Base-by-base conservation (phyloP, 2,797 vertebrate species). In the Onychomys arenicola region DNA sequence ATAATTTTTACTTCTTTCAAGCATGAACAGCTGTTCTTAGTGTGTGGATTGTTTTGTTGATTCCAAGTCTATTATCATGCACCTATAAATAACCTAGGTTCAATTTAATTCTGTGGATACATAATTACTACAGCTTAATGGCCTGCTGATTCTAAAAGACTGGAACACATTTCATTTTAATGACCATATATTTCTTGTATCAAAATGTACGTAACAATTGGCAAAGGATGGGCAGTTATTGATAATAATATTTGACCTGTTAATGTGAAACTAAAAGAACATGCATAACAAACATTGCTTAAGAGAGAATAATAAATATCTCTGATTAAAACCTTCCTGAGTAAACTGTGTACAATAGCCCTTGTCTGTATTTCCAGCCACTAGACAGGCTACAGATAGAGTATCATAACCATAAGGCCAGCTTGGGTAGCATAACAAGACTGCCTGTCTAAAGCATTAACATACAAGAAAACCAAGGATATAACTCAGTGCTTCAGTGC, bases 171-270 rank as follows among this genome's bases (percentile, higher is more conserved):
- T 89, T 96, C 67, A 93, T 86, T 91, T 89, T 77, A 87, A 87
- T 76, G n/a, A 69, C 49, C 34, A 46, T 63, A 49, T 2, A 89
- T 46, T 63, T 76, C 23, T 86, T 14, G 12, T 23, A 93, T 52
- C 65, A 80, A 83, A 75, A 49, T 46, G 25, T 76, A 89, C 86
- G 82, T 86, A 88, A 57, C 49, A 95, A 40, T 93, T 90, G 78
- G 8, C 40, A 89, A 89, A 84, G 14, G 32, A 71, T 55, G 65
- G n/a, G 43, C 1, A 55, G 17, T 43, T 89, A 95, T 80, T 91
- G 11, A 61, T 37, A 89, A 43, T 61, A 52, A 27, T 61, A 75
- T 37, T 93, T n/a, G 57, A 57, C 96, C 37, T 76, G 37, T 85
- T 3, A 61, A 75, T 25, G 89, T 73, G 9, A 73, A 6, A 61